Percentiles rank a stretch among this genome's conserved stretches.
These are phyloP conservation scores for Brevimyrus niger DNA, from an alignment of 2,113 vertebrate species.

Conservation along the genomic window DNA sequence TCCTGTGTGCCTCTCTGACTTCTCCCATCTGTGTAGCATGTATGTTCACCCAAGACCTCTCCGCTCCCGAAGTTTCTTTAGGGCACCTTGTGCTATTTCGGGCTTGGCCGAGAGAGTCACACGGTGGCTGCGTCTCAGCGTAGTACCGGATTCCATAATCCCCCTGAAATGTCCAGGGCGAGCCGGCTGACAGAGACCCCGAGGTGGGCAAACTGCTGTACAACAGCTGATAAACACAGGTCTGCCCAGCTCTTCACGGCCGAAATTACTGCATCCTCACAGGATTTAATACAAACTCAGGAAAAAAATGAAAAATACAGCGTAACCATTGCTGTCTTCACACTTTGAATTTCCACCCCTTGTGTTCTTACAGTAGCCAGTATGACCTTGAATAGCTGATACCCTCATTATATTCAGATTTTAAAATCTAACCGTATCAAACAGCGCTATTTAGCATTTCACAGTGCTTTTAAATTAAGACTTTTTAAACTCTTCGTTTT, in stretches of 20 bases:
- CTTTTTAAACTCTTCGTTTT: neutral
- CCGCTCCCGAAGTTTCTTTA: neutral
- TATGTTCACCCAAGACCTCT: neutral
- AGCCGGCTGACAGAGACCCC: neutral
- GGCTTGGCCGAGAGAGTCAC: neutral
- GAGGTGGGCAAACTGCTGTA: neutral
- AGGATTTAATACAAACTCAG: slow-evolving; percentile 17
- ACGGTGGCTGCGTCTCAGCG: neutral
- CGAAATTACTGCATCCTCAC: neutral
- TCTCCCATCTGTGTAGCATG: neutral
- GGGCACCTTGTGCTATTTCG: neutral
- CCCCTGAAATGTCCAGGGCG: neutral
- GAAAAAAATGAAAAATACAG: neutral
- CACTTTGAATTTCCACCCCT: neutral
- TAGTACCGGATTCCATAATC: neutral
- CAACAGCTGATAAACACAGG: neutral
- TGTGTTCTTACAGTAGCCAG: neutral
- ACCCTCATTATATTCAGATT: neutral
- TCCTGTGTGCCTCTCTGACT: neutral
- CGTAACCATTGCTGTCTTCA: neutral
- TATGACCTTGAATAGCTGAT: neutral
- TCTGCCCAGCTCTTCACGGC: neutral
- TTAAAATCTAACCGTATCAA: neutral
- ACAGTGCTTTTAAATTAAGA: slow-evolving; percentile 31
- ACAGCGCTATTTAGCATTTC: slow-evolving; percentile 7